Evolutionary conservation across 2,888 invertebrate species (phyloP).

Genomic region (Drosophila ustulata): DNA sequence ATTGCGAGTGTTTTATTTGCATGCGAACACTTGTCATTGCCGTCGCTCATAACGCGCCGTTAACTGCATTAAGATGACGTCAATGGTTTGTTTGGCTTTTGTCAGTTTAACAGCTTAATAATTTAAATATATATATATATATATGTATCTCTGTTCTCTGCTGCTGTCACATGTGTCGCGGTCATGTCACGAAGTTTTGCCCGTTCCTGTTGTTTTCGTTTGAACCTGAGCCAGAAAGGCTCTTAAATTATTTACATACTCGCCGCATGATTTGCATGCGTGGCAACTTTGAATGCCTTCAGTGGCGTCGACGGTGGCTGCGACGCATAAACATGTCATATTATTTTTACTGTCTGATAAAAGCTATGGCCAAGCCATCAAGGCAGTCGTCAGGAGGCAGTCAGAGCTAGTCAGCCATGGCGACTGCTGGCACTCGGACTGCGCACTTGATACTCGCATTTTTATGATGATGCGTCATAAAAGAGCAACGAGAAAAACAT

Average conservation of each 20-base stretch:
- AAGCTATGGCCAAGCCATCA: slow-evolving; percentile 49
- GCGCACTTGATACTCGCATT: slow-evolving; percentile 59
- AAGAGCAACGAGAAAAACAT: slow-evolving; percentile 40
- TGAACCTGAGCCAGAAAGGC: slow-evolving; percentile 28
- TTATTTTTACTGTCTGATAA: slow-evolving; percentile 75
- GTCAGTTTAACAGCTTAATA: slow-evolving; percentile 74
- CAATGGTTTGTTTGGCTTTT: slow-evolving; percentile 53
- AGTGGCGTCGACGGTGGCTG: slow-evolving; percentile 35
- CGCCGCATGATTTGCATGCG: slow-evolving; percentile 72
- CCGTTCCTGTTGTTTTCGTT: neutral
- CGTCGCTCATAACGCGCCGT: slow-evolving; percentile 16
- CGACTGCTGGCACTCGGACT: slow-evolving; percentile 40
- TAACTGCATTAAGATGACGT: slow-evolving; percentile 45
- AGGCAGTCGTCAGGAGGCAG: neutral
- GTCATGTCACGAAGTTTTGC: slow-evolving; percentile 38
- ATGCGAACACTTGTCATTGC: slow-evolving; percentile 4
- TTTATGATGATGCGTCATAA: slow-evolving; percentile 70
- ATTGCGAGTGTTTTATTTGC: neutral
- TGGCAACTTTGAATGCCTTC: slow-evolving; percentile 68
- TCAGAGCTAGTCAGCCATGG: slow-evolving; percentile 23
- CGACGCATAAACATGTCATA: slow-evolving; percentile 76
- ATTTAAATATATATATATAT: no score
- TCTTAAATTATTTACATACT: slow-evolving; percentile 70
- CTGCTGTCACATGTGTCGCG: slow-evolving; percentile 61
- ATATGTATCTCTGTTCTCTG: slow-evolving; percentile 23